Evolutionary conservation across 2,888 invertebrate genomes (phyloP), one percentile per base, ranked within the genome.

Genomic region (Malthinus flaveolus): DNA sequence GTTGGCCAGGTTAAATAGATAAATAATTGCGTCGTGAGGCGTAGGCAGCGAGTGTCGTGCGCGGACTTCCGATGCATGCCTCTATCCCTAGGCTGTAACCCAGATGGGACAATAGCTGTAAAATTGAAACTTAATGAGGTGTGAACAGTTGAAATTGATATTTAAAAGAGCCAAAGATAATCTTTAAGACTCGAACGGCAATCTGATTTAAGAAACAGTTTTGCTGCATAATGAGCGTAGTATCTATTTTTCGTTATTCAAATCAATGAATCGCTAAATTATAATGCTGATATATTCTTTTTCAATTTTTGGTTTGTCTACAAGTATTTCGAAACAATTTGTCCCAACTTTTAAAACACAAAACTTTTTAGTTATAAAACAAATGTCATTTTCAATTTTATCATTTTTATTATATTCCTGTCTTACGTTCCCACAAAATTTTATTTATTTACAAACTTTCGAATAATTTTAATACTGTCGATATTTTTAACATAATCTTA

Each of bases 81-180:
- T n/a, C n/a, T 70, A 72, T 76, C 23, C 74, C 73, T 68, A 68
- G 75, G 76, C 74, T 73, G 73, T 78, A 78, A 78, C 77, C 78
- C 77, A 78, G 75, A 78, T 78, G 78, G 78, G 78, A 79, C 78
- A 79, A 79, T 78, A 76, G 78, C 79, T 79, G 79, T 79, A 79
- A 79, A 79, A 79, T 79, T 79, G 79, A 76, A 79, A 79, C 73
- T 78, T 77, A 79, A 79, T 79, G 79, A 78, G 77, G 77, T 78
- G 78, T 78, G 74, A 79, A 75, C 78, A 75, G 76, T 78, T 78
- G 77, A 79, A 79, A 79, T 79, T 79, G 79, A 79, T 79, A 79
- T 79, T 79, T 79, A 79, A 79, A 79, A 78, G 77, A 78, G 77
- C 75, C 76, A 75, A 42, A 77, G 77, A 76, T 77, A 78, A 78